phyloP scores from a whole-genome alignment of 2,797 vertebrate species.

The Odontamblyopus lacepedii region DNA sequence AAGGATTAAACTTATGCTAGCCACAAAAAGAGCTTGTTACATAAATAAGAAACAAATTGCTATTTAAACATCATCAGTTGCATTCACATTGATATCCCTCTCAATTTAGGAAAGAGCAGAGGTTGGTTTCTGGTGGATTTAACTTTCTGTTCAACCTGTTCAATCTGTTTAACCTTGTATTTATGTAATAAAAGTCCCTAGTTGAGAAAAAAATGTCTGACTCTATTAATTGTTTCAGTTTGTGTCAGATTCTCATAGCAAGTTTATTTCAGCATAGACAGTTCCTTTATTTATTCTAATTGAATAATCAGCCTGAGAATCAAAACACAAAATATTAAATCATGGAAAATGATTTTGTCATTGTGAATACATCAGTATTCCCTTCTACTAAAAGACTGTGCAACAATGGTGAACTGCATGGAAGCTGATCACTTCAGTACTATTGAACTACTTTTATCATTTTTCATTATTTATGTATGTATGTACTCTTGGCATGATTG shows the following conservation, averaged over 20 bases:
- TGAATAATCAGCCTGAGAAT: background rate
- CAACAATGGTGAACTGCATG: too few relatives aligned
- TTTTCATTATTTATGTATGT: too few relatives aligned
- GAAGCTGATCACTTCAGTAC: too few relatives aligned
- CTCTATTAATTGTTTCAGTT: background rate
- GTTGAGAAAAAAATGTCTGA: background rate
- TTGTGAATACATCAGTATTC: background rate
- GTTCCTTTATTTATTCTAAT: background rate
- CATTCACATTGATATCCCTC: too few relatives aligned
- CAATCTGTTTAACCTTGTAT: background rate
- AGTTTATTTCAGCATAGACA: background rate
- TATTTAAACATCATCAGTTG: too few relatives aligned
- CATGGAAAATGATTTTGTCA: background rate
- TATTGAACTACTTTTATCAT: too few relatives aligned
- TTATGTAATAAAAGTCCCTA: background rate
- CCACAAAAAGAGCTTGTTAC: background rate
- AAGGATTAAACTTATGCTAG: background rate
- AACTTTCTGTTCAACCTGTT: too few relatives aligned
- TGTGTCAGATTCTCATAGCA: background rate
- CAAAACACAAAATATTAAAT: background rate
- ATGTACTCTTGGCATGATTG: too few relatives aligned
- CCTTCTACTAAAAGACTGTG: too few relatives aligned
- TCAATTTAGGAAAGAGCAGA: background rate
- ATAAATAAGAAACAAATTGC: too few relatives aligned
- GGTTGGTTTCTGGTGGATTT: background rate